Percentiles rank a stretch among this genome's conserved stretches.
These are phyloP conservation scores for Noctilio leporinus DNA, from an alignment of 2,113 vertebrate genomes.

Conservation along the genomic window DNA sequence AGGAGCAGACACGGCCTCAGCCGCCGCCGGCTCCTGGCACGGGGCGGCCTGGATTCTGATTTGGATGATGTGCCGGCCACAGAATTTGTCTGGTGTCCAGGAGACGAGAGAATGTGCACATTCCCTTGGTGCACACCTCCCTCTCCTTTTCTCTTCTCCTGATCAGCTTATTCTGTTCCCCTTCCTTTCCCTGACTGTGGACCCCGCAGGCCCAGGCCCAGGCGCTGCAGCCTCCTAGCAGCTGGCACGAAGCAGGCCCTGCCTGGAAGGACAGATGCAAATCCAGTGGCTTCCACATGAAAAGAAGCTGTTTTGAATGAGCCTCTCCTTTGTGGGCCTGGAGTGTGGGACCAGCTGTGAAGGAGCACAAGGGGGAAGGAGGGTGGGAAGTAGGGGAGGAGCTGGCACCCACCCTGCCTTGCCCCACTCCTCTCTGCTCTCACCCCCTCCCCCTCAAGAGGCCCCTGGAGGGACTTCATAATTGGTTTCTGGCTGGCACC, in stretches of 20 bases:
- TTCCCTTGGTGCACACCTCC: background rate
- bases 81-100: background rate
- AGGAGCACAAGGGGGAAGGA: background rate
- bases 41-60: background rate
- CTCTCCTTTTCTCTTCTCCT: background rate
- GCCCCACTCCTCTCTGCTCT: background rate
- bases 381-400: background rate
- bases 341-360: constrained; percentile 51
- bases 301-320: constrained; percentile 56
- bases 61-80: constrained; percentile 15
- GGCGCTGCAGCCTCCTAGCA: constrained; percentile 15
- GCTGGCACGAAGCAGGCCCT: background rate
- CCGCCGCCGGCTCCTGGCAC: constrained; percentile 26
- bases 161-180: background rate
- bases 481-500: constrained; percentile 62
- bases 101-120: background rate
- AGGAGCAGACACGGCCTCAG: constrained; percentile 44
- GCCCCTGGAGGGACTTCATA: constrained; percentile 35
- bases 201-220: background rate
- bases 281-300: constrained; percentile 49
- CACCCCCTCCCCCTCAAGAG: background rate
- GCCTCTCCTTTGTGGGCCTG: constrained; percentile 52
- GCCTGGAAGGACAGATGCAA: constrained; percentile 59
- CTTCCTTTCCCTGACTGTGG: background rate
- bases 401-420: background rate